Percentiles rank a stretch among this genome's conserved stretches.
Evolutionary conservation across 2,113 vertebrate genomes (phyloP).

Genomic region (Anser brachyrhynchus): DNA sequence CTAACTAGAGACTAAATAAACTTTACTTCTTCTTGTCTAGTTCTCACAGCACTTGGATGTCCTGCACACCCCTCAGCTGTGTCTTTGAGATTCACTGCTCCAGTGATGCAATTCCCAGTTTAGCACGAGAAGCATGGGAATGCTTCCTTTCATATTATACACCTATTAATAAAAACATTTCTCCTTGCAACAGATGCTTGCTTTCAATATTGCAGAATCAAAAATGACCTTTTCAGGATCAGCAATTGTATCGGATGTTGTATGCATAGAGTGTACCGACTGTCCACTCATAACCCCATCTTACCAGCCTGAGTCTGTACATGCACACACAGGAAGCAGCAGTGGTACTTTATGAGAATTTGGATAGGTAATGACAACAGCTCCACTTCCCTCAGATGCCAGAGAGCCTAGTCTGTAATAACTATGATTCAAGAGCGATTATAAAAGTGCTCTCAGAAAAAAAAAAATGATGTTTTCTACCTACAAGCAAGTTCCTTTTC

Average conservation of each 20-base stretch:
- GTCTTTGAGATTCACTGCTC: neutral
- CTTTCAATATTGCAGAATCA: neutral
- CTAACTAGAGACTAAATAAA: neutral
- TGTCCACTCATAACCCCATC: neutral
- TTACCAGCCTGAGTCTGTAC: neutral
- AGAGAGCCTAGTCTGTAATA: neutral
- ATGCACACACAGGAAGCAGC: neutral
- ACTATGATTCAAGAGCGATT: neutral
- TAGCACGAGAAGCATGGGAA: neutral
- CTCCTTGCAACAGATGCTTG: neutral
- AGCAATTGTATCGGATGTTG: neutral
- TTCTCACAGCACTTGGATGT: neutral
- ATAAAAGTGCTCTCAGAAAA: neutral
- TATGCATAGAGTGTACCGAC: neutral
- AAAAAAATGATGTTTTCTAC: neutral
- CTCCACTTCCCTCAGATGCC: neutral
- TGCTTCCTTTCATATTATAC: neutral
- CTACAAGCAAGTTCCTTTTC: neutral
- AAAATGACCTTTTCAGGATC: neutral
- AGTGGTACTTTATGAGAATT: neutral
- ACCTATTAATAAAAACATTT: neutral
- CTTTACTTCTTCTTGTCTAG: neutral
- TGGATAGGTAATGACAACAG: neutral
- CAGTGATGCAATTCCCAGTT: neutral
- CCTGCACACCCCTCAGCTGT: too few relatives aligned